Evolutionary conservation across 2,888 invertebrate species (phyloP).

Genomic region (Lasioglossum morio): DNA sequence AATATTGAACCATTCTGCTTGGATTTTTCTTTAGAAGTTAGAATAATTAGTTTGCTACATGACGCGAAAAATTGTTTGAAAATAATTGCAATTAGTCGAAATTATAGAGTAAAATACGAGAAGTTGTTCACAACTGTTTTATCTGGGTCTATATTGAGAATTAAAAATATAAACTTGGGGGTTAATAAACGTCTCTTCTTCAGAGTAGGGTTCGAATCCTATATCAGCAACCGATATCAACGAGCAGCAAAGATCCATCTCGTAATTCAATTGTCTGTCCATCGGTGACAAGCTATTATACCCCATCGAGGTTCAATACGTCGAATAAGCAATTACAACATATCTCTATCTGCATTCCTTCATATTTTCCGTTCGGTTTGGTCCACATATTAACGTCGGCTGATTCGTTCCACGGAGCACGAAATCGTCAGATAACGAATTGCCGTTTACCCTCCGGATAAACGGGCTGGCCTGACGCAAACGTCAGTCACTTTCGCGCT

Average conservation of each 20-base stretch:
- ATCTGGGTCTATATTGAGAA: too few relatives aligned
- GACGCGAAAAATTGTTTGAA: too few relatives aligned
- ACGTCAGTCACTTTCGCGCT: slow-evolving; percentile 75
- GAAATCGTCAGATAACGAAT: slow-evolving; percentile 76
- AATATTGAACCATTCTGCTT: too few relatives aligned
- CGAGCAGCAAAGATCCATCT: neutral
- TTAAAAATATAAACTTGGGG: too few relatives aligned
- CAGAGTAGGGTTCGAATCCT: too few relatives aligned
- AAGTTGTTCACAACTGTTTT: too few relatives aligned
- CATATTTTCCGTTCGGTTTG: slow-evolving; percentile 34
- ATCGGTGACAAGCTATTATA: neutral
- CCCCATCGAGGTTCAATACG: slow-evolving; percentile 9
- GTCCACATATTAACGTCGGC: slow-evolving; percentile 45
- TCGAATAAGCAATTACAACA: slow-evolving; percentile 31
- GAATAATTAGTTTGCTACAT: too few relatives aligned
- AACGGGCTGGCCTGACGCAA: slow-evolving; percentile 58
- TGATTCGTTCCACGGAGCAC: slow-evolving; percentile 69
- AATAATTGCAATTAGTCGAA: too few relatives aligned
- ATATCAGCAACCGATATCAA: neutral
- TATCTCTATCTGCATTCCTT: slow-evolving; percentile 33
- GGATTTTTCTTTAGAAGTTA: too few relatives aligned
- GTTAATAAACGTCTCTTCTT: too few relatives aligned
- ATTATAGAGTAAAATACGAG: too few relatives aligned
- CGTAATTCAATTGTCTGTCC: slow-evolving; percentile 1
- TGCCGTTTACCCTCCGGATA: slow-evolving; percentile 45